These are phyloP conservation scores for Ormyrus nitidulus DNA, from an alignment of 2,888 invertebrate species.

Conservation along the genomic window DNA sequence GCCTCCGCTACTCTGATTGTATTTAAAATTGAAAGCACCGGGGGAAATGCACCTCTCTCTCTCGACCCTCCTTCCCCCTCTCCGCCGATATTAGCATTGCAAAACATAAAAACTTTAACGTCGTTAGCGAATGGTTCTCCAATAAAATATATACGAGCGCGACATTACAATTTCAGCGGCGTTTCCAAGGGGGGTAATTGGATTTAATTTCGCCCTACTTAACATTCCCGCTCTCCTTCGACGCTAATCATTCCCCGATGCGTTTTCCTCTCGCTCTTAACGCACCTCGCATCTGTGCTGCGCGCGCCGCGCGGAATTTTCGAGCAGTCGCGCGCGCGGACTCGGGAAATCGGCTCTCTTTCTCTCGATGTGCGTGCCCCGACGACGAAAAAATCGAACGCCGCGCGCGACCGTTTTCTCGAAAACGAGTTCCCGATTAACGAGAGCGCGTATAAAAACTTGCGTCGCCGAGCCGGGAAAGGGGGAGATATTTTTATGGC, in stretches of 20 bases:
- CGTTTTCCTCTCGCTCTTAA: not conserved
- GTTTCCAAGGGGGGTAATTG: conserved; percentile 1
- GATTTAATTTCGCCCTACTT: conserved; percentile 23
- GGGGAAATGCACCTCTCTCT: not conserved
- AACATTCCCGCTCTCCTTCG: conserved; percentile 16
- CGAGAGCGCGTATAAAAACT: too few species aligned
- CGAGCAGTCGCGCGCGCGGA: not conserved
- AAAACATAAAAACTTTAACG: conserved; percentile 30
- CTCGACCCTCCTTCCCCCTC: too few species aligned
- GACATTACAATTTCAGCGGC: not conserved
- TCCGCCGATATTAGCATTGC: conserved; percentile 10
- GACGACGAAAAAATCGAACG: not conserved
- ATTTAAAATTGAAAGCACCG: conserved; percentile 23
- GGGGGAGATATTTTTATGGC: too few species aligned
- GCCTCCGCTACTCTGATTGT: conserved; percentile 14
- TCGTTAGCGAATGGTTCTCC: conserved; percentile 11
- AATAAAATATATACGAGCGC: conserved; percentile 9
- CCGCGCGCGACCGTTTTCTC: too few species aligned
- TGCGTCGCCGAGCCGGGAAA: too few species aligned
- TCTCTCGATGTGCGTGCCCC: not conserved
- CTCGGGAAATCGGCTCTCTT: not conserved
- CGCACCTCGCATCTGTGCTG: not conserved
- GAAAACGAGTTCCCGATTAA: too few species aligned
- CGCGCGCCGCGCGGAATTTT: not conserved
- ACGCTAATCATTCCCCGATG: not conserved